Conservation (phyloP, 2,113 vertebrate genomes). For the Osmerus eperlanus region DNA sequence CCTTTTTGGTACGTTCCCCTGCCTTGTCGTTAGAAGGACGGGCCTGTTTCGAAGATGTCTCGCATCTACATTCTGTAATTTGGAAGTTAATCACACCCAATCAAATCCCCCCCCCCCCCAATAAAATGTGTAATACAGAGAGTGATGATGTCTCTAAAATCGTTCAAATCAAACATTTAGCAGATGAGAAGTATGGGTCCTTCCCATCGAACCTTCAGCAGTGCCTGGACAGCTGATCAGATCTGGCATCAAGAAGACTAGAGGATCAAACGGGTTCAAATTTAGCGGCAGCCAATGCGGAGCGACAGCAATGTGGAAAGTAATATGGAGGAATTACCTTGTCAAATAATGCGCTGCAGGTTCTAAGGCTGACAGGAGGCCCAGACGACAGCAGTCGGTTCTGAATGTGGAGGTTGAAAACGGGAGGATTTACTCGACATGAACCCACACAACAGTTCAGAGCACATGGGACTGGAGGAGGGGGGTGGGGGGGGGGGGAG, state of each 20-base stretch:
- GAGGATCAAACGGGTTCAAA: conserved; percentile 38
- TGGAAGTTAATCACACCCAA: conserved; percentile 22
- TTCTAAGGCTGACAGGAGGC: conserved; percentile 79
- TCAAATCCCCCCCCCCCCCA: conserved; percentile 19
- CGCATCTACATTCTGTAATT: conserved; percentile 6
- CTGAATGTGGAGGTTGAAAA: conserved; percentile 73
- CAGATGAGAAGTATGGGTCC: background rate
- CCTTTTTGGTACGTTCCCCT: conserved; percentile 56
- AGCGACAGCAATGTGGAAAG: conserved; percentile 54
- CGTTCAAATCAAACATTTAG: conserved; percentile 16
- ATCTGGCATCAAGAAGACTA: conserved; percentile 33
- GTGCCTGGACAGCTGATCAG: background rate
- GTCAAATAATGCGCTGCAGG: conserved; percentile 78
- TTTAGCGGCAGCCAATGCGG: conserved; percentile 58
- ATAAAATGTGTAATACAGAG: conserved; percentile 24
- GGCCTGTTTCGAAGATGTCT: background rate
- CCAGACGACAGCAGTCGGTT: conserved; percentile 80
- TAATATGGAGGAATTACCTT: conserved; percentile 76
- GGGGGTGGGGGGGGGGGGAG: background rate
- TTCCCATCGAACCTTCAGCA: background rate
- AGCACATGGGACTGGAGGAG: conserved; percentile 32
- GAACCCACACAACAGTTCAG: conserved; percentile 52
- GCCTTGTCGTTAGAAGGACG: conserved; percentile 38
- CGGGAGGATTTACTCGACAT: conserved; percentile 49
- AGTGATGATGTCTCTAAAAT: conserved; percentile 45